These are phyloP conservation scores for Globodera ellingtonae DNA, from an alignment of 1,140 invertebrate species.

Conservation along the genomic window DNA sequence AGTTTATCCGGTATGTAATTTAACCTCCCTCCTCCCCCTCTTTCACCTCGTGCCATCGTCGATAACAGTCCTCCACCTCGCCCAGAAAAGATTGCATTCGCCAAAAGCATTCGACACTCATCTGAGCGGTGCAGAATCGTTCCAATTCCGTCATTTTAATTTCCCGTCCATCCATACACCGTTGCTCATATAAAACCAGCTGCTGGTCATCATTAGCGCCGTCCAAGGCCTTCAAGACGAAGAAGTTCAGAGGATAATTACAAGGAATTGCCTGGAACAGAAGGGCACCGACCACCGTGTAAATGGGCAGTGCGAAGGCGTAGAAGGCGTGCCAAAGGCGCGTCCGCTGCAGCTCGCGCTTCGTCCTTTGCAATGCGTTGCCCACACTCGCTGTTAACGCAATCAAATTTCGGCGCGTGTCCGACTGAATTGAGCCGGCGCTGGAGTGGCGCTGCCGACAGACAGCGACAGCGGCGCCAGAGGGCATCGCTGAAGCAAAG, in stretches of 20 bases:
- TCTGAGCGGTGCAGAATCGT: slow-evolving; percentile 37
- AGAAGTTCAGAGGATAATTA: neutral
- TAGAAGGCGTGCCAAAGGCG: slow-evolving; percentile 57
- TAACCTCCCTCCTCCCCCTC: too few species aligned
- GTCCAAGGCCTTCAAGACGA: slow-evolving; percentile 43
- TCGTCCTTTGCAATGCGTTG: slow-evolving; percentile 4
- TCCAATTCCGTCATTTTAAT: slow-evolving; percentile 28
- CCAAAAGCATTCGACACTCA: slow-evolving; percentile 43
- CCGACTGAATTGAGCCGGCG: slow-evolving; percentile 40
- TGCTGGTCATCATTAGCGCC: slow-evolving; percentile 58
- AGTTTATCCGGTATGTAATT: neutral
- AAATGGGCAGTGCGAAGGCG: slow-evolving; percentile 56
- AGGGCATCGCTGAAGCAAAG: neutral
- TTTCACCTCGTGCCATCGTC: slow-evolving; percentile 32
- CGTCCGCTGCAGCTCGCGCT: slow-evolving; percentile 35
- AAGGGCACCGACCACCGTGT: slow-evolving; percentile 54
- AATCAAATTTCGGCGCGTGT: slow-evolving; percentile 44
- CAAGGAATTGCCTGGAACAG: slow-evolving; percentile 51
- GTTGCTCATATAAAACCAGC: slow-evolving; percentile 41
- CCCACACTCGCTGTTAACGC: slow-evolving; percentile 14
- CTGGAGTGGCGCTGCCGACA: slow-evolving; percentile 26
- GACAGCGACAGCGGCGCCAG: neutral
- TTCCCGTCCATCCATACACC: slow-evolving; percentile 45
- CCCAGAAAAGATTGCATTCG: slow-evolving; percentile 44
- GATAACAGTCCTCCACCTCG: slow-evolving; percentile 53